Evolutionary conservation across 2,797 vertebrate genomes (phyloP).

Genomic region (Sebastolobus altivelis): DNA sequence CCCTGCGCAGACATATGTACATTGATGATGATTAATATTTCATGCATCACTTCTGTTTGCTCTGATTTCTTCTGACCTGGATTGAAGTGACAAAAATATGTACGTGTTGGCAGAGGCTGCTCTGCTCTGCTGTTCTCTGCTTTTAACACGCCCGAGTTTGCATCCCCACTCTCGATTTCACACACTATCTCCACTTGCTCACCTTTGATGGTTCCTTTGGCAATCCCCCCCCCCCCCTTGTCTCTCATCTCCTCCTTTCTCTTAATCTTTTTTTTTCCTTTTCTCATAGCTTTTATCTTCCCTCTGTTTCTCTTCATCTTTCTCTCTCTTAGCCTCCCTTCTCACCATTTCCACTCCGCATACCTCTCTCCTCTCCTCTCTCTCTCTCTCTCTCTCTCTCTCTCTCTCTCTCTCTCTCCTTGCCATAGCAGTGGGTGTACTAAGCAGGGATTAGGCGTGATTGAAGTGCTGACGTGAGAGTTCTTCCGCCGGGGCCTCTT

Average conservation of each 20-base stretch:
- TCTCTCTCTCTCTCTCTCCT: constrained; percentile 54
- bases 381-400: constrained; percentile 21
- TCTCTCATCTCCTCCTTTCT: constrained; percentile 63
- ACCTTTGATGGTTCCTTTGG: constrained; percentile 73
- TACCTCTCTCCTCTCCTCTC: not conserved
- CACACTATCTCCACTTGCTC: constrained; percentile 48
- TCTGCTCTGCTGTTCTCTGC: not conserved
- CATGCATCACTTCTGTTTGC: constrained; percentile 37
- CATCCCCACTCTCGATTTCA: constrained; percentile 53
- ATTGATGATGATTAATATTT: constrained; percentile 49
- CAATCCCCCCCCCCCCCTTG: constrained; percentile 45
- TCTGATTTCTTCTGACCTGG: constrained; percentile 55
- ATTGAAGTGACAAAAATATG: constrained; percentile 44
- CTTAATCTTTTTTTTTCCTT: constrained; percentile 67
- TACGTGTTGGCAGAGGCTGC: constrained; percentile 20
- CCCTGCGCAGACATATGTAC: not conserved
- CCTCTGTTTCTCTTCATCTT: constrained; percentile 61
- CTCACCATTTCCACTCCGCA: constrained; percentile 45
- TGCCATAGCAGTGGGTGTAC: constrained; percentile 81
- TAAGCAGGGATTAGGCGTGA: constrained; percentile 86
- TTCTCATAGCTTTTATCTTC: constrained; percentile 62
- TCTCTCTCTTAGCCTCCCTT: constrained; percentile 52
- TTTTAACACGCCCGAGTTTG: constrained; percentile 13
- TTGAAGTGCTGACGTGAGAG: constrained; percentile 85
- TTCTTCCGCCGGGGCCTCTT: constrained; percentile 80